Evolutionary conservation across 2,888 invertebrate species (phyloP).

Genomic region (Heliconius ethilla): DNA sequence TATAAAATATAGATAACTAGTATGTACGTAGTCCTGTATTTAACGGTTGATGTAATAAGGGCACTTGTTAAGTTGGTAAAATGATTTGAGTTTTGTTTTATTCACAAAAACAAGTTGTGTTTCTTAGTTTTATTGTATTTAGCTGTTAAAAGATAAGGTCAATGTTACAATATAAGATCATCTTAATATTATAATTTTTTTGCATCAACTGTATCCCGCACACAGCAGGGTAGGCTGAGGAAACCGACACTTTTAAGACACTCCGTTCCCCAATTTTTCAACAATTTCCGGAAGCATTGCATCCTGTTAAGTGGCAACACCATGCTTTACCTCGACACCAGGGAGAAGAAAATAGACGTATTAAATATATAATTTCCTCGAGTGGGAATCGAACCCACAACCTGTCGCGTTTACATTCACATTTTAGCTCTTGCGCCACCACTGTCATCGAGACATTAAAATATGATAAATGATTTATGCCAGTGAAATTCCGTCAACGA

Average conservation of each 20-base stretch:
- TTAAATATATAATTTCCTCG: too few species aligned
- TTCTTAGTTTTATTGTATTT: background rate
- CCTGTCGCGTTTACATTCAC: too few species aligned
- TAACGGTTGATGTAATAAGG: background rate
- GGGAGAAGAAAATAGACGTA: too few species aligned
- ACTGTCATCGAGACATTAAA: slow-evolving; percentile 35
- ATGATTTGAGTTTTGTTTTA: background rate
- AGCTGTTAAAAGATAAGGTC: background rate
- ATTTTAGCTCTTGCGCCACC: too few species aligned
- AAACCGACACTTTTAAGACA: too few species aligned
- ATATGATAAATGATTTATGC: slow-evolving; percentile 60
- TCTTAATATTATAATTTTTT: background rate
- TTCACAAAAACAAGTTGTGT: background rate
- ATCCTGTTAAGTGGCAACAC: too few species aligned
- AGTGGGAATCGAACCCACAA: too few species aligned
- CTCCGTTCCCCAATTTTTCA: too few species aligned
- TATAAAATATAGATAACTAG: background rate
- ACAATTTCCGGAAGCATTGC: too few species aligned
- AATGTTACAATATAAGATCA: background rate
- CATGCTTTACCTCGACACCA: too few species aligned
- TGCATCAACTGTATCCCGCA: too few species aligned
- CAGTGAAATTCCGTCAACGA: slow-evolving; percentile 57
- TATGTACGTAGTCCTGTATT: background rate
- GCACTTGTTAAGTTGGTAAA: background rate
- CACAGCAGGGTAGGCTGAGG: too few species aligned